phyloP scores from a whole-genome alignment of 2,888 invertebrate genomes.

The Drosophila meridiana region DNA sequence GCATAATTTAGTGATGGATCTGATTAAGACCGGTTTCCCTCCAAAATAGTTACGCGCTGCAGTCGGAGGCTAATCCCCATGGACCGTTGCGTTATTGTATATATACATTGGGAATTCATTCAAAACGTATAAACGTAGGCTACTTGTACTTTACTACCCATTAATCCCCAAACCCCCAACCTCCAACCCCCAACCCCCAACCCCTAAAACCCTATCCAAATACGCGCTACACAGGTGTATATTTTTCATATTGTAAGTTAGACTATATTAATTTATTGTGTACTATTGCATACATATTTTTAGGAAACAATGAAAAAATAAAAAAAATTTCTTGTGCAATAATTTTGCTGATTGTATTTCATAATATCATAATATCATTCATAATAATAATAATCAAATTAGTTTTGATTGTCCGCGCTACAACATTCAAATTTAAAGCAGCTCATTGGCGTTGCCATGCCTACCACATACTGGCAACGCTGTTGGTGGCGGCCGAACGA shows the following conservation, averaged over 20 bases:
- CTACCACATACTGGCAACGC: neutral
- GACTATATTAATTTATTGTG: slow-evolving; percentile 67
- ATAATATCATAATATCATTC: too few species aligned
- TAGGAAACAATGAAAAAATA: slow-evolving; percentile 39
- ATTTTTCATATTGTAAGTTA: slow-evolving; percentile 56
- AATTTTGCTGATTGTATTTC: slow-evolving; percentile 15
- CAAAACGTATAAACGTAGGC: slow-evolving; percentile 54
- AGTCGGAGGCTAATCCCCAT: slow-evolving; percentile 51
- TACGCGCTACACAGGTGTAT: slow-evolving; percentile 55
- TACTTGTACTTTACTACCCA: slow-evolving; percentile 68
- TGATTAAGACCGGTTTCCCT: slow-evolving; percentile 36
- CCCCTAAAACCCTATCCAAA: slow-evolving; percentile 25
- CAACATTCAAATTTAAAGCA: neutral
- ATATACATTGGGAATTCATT: slow-evolving; percentile 55
- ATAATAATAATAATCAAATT: too few species aligned
- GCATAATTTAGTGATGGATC: slow-evolving; percentile 37
- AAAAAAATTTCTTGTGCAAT: slow-evolving; percentile 57
- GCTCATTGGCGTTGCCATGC: slow-evolving; percentile 7
- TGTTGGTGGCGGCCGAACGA: neutral
- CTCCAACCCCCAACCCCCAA: slow-evolving; percentile 17
- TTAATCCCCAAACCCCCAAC: slow-evolving; percentile 27
- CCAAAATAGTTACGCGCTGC: slow-evolving; percentile 35
- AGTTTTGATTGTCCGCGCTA: neutral
- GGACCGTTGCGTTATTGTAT: slow-evolving; percentile 56
- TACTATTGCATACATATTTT: slow-evolving; percentile 36